A percentile compares a stretch with the other conserved stretches of the same genome.
phyloP scores from a whole-genome alignment of 2,113 vertebrate species.

The Pollimyrus isidori region DNA sequence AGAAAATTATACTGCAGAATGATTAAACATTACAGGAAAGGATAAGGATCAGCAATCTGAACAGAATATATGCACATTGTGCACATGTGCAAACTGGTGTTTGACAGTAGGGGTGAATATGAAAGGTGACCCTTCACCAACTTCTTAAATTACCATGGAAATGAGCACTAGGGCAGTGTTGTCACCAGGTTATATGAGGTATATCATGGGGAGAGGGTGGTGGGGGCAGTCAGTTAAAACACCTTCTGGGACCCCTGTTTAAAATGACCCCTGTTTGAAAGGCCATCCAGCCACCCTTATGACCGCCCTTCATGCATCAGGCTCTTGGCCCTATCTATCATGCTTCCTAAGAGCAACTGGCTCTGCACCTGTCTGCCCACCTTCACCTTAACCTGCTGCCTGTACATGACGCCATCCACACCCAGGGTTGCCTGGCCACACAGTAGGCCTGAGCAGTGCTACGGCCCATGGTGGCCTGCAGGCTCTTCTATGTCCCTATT shows the following conservation, averaged over 20 bases:
- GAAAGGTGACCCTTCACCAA: background rate
- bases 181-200: conserved; percentile 16
- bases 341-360: background rate
- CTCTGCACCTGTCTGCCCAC: background rate
- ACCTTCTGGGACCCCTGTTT: background rate
- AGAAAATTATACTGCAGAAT: background rate
- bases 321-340: background rate
- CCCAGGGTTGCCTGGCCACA: background rate
- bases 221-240: background rate
- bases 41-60: background rate
- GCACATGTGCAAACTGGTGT: background rate
- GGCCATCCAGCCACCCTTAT: background rate
- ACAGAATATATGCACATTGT: background rate
- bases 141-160: conserved; percentile 42
- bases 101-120: background rate
- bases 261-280: background rate
- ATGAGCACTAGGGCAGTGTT: conserved; percentile 32
- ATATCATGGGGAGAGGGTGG: background rate
- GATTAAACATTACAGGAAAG: background rate
- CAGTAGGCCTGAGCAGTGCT: background rate
- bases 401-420: background rate
- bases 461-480: background rate
- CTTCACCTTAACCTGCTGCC: background rate
- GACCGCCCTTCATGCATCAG: background rate
- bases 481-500: background rate